These are phyloP conservation scores for Aythya baeri DNA, from an alignment of 2,113 vertebrate species.

Conservation along the genomic window DNA sequence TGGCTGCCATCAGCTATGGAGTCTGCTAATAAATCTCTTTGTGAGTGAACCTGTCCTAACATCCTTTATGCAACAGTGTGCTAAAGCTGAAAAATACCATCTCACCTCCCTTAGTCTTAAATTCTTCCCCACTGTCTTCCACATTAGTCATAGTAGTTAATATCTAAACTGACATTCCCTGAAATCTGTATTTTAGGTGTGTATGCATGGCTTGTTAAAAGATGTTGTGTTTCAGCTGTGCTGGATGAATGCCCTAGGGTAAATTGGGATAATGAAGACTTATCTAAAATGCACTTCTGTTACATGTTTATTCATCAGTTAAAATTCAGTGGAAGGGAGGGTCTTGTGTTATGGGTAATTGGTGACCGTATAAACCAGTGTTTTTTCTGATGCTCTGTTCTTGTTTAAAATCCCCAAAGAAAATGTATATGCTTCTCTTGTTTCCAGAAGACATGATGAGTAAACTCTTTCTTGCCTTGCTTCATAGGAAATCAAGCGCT, in stretches of 20 bases:
- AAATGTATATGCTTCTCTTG: neutral
- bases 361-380: neutral
- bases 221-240: neutral
- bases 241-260: neutral
- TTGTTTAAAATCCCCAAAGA: neutral
- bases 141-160: neutral
- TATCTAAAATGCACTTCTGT: neutral
- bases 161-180: neutral
- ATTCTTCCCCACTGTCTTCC: neutral
- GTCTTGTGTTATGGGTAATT: neutral
- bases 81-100: neutral
- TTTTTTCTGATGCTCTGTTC: neutral
- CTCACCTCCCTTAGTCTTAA: neutral
- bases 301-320: neutral
- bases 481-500: slow-evolving; percentile 76
- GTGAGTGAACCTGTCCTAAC: neutral
- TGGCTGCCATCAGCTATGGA: neutral
- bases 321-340: neutral
- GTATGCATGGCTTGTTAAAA: neutral
- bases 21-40: neutral
- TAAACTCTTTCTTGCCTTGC: neutral
- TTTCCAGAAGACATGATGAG: neutral
- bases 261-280: neutral
- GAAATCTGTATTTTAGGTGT: neutral
- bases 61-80: neutral